Base-by-base conservation (phyloP, 1,140 invertebrate genomes). In the Ruditapes philippinarum region DNA sequence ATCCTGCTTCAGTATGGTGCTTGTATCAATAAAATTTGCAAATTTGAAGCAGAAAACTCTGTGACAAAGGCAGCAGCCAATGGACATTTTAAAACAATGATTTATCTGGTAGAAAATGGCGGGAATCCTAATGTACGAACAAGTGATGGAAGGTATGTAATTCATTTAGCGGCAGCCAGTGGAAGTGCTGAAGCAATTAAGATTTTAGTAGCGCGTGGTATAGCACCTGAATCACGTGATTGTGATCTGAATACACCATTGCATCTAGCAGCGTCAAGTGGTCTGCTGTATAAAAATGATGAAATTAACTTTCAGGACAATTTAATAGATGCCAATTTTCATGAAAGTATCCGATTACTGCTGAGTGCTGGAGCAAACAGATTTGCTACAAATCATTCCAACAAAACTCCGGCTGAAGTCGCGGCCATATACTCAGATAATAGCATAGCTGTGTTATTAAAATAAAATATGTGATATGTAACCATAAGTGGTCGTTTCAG, bases 221-320 rank as follows among this genome's bases (percentile, higher is more conserved):
- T 54, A 49, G 17, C 33, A 38, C 28, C 33, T 17, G 22, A 57
- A 14, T 28, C 45, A 38, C 78, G 33, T 57, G 78, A 81, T 33
- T 2, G 25, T 12, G 1, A 40, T n/a, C 42, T 31, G 36, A 81
- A 81, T 33, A 81, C 78, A 60, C 51, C 78, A 9, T 51, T 81
- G 17, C 78, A 81, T 40, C n/a, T 60, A 25, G 51, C 51, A 22
- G 78, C 51, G 7, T 81, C 78, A 38, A 25, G 36, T n/a, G 49
- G 78, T 57, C 40, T n/a, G 19, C 25, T 79, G 14, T 79, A 79
- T 36, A 79, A 45, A 22, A 19, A 22, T 51, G 28, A 51, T 11
- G 28, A 36, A 25, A 79, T 79, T 28, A 19, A 79, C 11, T n/a
- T 57, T 12, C 17, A 25, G 5, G 14, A 4, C 17, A 25, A 17